phyloP scores from a whole-genome alignment of 2,113 vertebrate genomes.

The Salminus brasiliensis region DNA sequence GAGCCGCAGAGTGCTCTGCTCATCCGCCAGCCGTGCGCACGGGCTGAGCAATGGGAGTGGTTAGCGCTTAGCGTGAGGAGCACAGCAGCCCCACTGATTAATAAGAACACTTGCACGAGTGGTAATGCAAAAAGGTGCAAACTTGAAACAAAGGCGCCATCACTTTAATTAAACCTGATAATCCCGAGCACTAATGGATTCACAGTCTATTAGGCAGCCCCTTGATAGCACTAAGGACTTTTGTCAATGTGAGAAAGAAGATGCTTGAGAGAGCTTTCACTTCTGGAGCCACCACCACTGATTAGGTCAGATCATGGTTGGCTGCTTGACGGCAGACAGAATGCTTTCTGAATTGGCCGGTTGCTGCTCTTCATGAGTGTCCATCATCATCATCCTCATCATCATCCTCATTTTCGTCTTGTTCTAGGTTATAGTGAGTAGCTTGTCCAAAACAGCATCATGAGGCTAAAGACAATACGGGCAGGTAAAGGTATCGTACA shows the following conservation, averaged over 20 bases:
- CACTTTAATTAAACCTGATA: conserved; percentile 61
- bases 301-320: conserved; percentile 20
- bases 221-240: conserved; percentile 54
- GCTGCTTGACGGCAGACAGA: background rate
- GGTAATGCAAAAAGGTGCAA: conserved; percentile 64
- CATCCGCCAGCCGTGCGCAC: conserved; percentile 19
- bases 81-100: conserved; percentile 53
- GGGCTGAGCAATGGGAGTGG: conserved; percentile 42
- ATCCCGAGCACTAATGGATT: conserved; percentile 59
- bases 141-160: conserved; percentile 61
- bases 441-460: too few relatives aligned
- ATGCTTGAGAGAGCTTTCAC: conserved; percentile 35
- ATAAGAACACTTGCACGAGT: conserved; percentile 56
- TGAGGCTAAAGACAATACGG: too few relatives aligned
- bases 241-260: conserved; percentile 56
- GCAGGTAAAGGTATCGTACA: too few relatives aligned
- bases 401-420: too few relatives aligned
- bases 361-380: background rate
- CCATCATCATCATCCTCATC: too few relatives aligned
- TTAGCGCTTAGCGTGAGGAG: conserved; percentile 50
- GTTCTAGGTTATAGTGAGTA: background rate
- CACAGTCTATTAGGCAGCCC: conserved; percentile 55
- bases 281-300: conserved; percentile 15
- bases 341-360: background rate
- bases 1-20: conserved; percentile 24